Base-by-base conservation (phyloP, 2,888 invertebrate species). In the Cosmia pyralina region DNA sequence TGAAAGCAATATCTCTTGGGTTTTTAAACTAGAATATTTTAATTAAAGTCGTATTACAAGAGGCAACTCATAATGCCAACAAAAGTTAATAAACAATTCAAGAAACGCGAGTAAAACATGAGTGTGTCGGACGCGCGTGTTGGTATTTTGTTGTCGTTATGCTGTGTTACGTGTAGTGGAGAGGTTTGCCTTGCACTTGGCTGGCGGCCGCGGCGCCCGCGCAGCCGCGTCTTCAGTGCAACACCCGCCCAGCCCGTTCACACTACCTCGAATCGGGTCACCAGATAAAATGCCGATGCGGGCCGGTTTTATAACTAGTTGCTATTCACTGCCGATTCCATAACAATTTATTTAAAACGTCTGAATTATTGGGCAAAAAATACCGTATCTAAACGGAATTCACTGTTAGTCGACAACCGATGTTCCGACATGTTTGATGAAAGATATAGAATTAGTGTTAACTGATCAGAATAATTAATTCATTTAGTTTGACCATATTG, bases 121-220 rank as follows among this genome's bases (percentile, higher is more conserved):
- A 71, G 62, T 63, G 72, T 80, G 63, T 66, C 57, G 64, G 57
- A 65, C 60, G 84, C 81, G 79, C 81, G 81, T 81, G 85, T 83
- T 80, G 84, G 78, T 79, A 82, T 82, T 81, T 84, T 84, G 83
- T 81, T 77, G 78, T 87, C 88, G 88, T 93, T 93, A 93, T 90
- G 90, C 83, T 86, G 89, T 92, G 92, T 94, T 93, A 94, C 93
- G 93, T 92, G 83, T 80, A 70, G 75, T 69, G 77, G 83, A 90
- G 92, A 86, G 82, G 92, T 90, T 93, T 87, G 85, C 93, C 93
- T 93, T 93, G 93, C 94, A 91, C 93, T 93, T 94, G 93, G 90
- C 81, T 83, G 81, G 75, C 64, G 74, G 79, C 65, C 82, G 79
- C 69, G 73, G 81, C 72, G 80, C 80, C 64, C 69, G 81, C 81